Conservation (phyloP, 2,113 vertebrate genomes). For the Phalacrocorax carbo region DNA sequence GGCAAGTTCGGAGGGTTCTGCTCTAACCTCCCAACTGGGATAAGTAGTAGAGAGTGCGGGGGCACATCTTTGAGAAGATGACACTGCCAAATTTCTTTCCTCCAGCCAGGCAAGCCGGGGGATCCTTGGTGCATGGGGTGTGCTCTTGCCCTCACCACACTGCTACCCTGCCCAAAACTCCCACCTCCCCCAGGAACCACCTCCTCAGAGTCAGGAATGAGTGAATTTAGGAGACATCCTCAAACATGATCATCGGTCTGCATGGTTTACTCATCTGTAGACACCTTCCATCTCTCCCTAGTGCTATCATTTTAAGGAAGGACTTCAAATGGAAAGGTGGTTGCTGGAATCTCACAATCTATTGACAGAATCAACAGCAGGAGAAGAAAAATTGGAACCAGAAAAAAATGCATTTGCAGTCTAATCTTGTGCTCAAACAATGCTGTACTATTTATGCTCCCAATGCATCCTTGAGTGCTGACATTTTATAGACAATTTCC, state of each 20-base stretch:
- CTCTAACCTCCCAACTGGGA: not conserved
- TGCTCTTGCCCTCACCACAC: accelerated
- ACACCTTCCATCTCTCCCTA: not conserved
- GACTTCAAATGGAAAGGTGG: constrained; percentile 46
- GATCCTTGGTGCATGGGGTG: not conserved
- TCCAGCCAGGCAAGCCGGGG: not conserved
- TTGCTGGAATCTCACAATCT: constrained; percentile 53
- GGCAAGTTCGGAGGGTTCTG: not conserved
- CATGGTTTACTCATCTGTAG: constrained; percentile 13
- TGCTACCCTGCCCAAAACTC: not conserved
- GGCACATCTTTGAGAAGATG: not conserved
- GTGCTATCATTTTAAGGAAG: not conserved
- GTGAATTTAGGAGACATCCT: not conserved
- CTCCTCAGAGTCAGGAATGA: not conserved
- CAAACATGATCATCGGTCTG: not conserved
- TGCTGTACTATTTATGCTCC: constrained; percentile 73
- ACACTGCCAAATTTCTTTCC: not conserved
- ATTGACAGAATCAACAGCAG: constrained; percentile 72
- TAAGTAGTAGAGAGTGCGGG: not conserved
- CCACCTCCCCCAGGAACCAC: not conserved
- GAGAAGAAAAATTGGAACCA: constrained; percentile 64
- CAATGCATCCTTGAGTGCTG: constrained; percentile 72
- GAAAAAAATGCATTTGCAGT: constrained; percentile 69
- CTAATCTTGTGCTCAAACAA: constrained; percentile 74
- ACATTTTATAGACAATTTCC: constrained; percentile 81